phyloP scores from a whole-genome alignment of 2,797 vertebrate genomes.

The Enteromius anoplus region DNA sequence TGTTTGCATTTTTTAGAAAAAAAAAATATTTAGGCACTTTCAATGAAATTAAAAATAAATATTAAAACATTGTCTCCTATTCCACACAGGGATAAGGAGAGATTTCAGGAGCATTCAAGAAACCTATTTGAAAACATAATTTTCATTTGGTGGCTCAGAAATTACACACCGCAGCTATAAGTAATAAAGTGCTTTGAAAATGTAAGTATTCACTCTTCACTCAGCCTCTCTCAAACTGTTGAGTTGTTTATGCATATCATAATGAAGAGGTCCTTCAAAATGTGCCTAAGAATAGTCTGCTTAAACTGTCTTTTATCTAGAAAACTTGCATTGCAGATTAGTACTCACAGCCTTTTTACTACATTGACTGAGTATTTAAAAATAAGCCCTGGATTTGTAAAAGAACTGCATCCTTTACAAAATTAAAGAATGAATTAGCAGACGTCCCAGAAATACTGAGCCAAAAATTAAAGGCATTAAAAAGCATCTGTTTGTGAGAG shows the following conservation, averaged over 20 bases:
- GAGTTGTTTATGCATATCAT: constrained; percentile 38
- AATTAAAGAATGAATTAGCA: constrained; percentile 40
- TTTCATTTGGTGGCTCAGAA: constrained; percentile 7
- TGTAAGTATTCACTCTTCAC: constrained; percentile 17
- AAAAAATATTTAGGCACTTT: too few species aligned
- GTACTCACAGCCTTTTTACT: constrained; percentile 30
- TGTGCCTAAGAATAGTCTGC: constrained; percentile 33
- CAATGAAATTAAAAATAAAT: not conserved
- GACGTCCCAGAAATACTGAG: constrained; percentile 27
- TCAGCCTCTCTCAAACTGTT: constrained; percentile 29
- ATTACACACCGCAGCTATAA: constrained; percentile 13
- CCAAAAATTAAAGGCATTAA: constrained; percentile 33
- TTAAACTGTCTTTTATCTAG: constrained; percentile 31
- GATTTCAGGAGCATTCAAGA: not conserved
- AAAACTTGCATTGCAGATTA: constrained; percentile 48
- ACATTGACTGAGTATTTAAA: not conserved
- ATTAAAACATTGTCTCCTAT: not conserved
- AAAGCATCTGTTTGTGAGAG: constrained; percentile 37
- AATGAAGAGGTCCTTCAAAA: constrained; percentile 34
- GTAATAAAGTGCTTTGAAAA: constrained; percentile 15
- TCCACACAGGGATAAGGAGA: not conserved
- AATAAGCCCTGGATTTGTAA: constrained; percentile 21
- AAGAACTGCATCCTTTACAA: constrained; percentile 21
- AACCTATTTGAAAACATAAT: not conserved
- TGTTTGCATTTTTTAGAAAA: too few species aligned